Evolutionary conservation across 2,888 invertebrate genomes (phyloP), one percentile per base, ranked within the genome.

Genomic region (Fragum fragum): DNA sequence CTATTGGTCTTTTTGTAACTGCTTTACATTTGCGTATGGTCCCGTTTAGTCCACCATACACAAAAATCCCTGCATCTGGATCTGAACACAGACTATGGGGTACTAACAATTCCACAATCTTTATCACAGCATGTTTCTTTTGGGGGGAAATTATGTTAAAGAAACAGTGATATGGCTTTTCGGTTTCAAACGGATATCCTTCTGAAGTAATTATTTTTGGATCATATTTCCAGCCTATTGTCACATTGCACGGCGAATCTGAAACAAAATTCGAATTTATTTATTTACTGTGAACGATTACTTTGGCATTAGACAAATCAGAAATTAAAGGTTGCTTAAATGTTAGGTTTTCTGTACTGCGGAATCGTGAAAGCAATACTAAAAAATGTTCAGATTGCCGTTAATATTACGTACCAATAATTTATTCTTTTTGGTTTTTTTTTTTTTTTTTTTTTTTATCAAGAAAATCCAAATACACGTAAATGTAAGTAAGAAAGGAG

Each of bases 171-270:
- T 28, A 9, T 47, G 26, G 26, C 7, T 3, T 18, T 14, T 32
- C 26, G 16, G 53, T 26, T 5, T n/a, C 36, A 52, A 66, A 76
- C 29, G 81, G 76, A 26, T 76, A 81, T 11, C 39, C 39, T 28
- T 66, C 42, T 9, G 81, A 73, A 14, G 73, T 68, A 52, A 76
- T 76, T 5, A 73, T 73, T 29, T 76, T 72, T 52, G 81, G 76
- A 3, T 2, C 23, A 42, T 81, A 81, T 28, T 39, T 23, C 76
- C 76, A 81, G 11, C 28, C 68, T 61, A 81, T 52, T 9, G 81
- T 81, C n/a, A 81, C 73, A 47, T 81, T 73, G 59, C 81, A 81
- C 18, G 69, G 76, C 81, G 76, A 81, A 26, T 66, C 81, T 81
- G 73, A 29, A 79, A 79, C 21, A 53, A 69, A 36, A 36, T n/a